These are phyloP conservation scores for Hipposideros larvatus DNA, from an alignment of 2,797 vertebrate species.

Conservation along the genomic window DNA sequence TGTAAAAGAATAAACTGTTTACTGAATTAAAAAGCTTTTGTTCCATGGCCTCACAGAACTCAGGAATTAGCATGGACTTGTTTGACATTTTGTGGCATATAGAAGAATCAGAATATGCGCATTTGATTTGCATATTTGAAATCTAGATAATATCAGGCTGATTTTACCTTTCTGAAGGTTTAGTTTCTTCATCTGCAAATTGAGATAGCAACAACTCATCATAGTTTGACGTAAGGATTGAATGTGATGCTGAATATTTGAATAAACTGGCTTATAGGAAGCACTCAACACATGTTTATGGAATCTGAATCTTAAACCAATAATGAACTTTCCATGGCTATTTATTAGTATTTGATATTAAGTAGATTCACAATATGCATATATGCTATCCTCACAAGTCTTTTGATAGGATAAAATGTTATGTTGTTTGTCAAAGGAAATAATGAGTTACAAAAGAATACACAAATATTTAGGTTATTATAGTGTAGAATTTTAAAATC, in stretches of 20 bases:
- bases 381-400: neutral
- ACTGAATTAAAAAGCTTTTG: neutral
- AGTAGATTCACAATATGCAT: neutral
- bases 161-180: neutral
- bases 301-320: neutral
- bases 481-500: neutral
- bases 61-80: neutral
- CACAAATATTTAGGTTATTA: constrained; percentile 34
- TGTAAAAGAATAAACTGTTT: neutral
- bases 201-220: neutral
- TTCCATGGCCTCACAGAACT: neutral
- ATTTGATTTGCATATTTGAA: neutral
- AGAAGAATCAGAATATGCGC: neutral
- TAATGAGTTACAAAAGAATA: neutral
- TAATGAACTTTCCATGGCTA: neutral
- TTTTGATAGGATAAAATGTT: neutral
- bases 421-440: neutral
- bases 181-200: neutral
- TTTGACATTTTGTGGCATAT: neutral
- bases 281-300: neutral
- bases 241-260: neutral
- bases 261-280: neutral
- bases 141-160: neutral
- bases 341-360: neutral
- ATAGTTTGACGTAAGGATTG: neutral